These are phyloP conservation scores for Leucophenga montana DNA, from an alignment of 2,888 invertebrate species.

Conservation along the genomic window DNA sequence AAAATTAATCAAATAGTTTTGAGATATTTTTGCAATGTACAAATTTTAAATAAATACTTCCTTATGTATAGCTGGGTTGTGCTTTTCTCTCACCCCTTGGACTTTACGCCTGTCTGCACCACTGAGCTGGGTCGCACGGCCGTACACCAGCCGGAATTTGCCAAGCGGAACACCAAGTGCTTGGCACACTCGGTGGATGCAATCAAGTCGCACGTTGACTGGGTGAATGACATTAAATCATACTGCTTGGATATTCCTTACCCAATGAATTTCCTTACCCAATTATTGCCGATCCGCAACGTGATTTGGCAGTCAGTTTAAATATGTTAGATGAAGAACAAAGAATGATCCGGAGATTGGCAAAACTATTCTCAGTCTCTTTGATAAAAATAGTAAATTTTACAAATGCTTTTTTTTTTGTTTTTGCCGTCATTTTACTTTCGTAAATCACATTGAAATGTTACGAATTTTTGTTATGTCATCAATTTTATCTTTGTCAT, in stretches of 20 bases:
- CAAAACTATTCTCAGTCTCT: constrained; percentile 74
- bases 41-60: not conserved
- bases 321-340: constrained; percentile 87
- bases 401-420: no score
- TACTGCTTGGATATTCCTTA: constrained; percentile 81
- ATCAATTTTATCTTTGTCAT: no score
- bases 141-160: constrained; percentile 80
- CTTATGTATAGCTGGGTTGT: constrained; percentile 83
- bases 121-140: constrained; percentile 87
- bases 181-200: constrained; percentile 87
- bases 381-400: no score
- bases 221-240: constrained; percentile 84
- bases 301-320: constrained; percentile 81
- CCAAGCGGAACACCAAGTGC: constrained; percentile 82
- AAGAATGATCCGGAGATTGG: constrained; percentile 79
- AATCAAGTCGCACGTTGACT: constrained; percentile 82
- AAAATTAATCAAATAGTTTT: constrained; percentile 44
- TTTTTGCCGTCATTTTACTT: no score
- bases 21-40: no score
- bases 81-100: constrained; percentile 90
- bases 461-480: no score
- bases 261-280: constrained; percentile 85
- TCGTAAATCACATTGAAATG: no score
- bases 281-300: constrained; percentile 84
- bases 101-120: constrained; percentile 93